These are phyloP conservation scores for Blera fallax DNA, from an alignment of 2,888 invertebrate species.

Conservation along the genomic window DNA sequence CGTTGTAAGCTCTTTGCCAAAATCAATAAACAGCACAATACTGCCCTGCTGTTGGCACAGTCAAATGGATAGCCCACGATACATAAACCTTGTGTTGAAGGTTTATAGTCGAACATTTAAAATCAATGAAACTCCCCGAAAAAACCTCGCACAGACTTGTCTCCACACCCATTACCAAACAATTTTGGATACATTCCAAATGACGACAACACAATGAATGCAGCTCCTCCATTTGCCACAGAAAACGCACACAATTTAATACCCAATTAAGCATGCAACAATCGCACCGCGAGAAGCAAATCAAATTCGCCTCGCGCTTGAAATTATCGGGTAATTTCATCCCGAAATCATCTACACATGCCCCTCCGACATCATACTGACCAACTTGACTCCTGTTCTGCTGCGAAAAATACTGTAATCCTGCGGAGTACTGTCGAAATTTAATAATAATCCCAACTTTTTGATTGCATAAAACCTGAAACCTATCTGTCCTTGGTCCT, in stretches of 20 bases:
- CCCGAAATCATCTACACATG: not conserved
- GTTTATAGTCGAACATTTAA: not conserved
- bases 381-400: not conserved
- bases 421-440: slow-evolving; percentile 11
- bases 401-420: not conserved
- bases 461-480: slow-evolving; percentile 18
- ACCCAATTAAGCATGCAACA: slow-evolving; percentile 8
- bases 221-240: not conserved
- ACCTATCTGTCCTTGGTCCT: not conserved
- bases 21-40: slow-evolving; percentile 29
- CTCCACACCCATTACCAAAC: not conserved
- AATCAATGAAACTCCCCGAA: slow-evolving; percentile 2
- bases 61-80: not conserved
- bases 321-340: slow-evolving; percentile 14
- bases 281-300: not conserved
- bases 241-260: not conserved
- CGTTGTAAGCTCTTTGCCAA: slow-evolving; percentile 20
- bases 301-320: not conserved
- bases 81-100: not conserved
- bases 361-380: not conserved
- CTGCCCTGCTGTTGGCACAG: not conserved
- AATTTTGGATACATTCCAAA: slow-evolving; percentile 21
- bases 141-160: not conserved
- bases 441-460: slow-evolving; percentile 54
- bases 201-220: not conserved